A percentile compares a stretch with the other conserved stretches of the same genome.
Evolutionary conservation across 2,113 vertebrate species (phyloP).

Genomic region (Eubucco bourcierii): DNA sequence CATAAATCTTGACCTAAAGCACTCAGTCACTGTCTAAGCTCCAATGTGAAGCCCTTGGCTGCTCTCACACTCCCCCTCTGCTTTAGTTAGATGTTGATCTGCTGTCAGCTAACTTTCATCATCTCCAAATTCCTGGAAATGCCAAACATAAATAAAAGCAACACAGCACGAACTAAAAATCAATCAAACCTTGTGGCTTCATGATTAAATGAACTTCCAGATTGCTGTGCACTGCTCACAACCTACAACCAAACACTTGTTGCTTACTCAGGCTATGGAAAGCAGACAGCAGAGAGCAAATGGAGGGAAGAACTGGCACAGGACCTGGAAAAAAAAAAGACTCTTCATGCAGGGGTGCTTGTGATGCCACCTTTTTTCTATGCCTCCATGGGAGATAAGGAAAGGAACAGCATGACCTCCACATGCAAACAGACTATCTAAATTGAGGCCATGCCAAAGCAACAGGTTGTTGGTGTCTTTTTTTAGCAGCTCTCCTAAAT

Average conservation of each 20-base stretch:
- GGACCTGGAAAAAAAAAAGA: neutral
- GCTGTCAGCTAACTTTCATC: slow-evolving; percentile 55
- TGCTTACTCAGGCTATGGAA: neutral
- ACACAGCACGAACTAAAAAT: slow-evolving; percentile 30
- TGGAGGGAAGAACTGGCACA: neutral
- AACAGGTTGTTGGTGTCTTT: neutral
- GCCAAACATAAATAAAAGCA: slow-evolving; percentile 59
- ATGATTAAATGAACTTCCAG: slow-evolving; percentile 58
- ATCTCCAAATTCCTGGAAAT: slow-evolving; percentile 29
- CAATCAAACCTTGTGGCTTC: slow-evolving; percentile 24
- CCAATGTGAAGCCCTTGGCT: slow-evolving; percentile 13
- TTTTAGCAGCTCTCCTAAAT: neutral
- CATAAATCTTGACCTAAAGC: slow-evolving; percentile 33
- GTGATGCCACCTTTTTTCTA: neutral
- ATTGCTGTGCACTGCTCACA: neutral
- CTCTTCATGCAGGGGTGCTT: neutral
- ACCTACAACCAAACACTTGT: neutral
- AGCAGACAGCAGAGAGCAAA: neutral
- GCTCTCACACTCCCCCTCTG: slow-evolving; percentile 14
- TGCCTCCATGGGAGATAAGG: neutral
- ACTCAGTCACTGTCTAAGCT: neutral
- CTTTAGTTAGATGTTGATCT: slow-evolving; percentile 75
- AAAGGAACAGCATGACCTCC: neutral
- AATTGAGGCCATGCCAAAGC: neutral
- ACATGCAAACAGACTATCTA: neutral